phyloP scores from a whole-genome alignment of 2,113 vertebrate genomes.

The Callorhinus ursinus region DNA sequence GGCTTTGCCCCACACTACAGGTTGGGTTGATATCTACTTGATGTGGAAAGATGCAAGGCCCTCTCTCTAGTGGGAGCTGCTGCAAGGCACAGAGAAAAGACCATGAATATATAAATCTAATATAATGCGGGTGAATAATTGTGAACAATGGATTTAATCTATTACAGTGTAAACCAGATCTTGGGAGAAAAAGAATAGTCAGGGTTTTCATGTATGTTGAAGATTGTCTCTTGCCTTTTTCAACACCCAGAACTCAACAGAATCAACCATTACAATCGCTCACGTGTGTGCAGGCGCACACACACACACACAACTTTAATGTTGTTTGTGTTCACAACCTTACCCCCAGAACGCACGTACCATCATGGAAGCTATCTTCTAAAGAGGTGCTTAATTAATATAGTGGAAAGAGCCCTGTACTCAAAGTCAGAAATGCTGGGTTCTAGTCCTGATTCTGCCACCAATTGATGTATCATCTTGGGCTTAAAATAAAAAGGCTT shows the following conservation, averaged over 20 bases:
- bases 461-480: neutral
- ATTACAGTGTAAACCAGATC: neutral
- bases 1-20: neutral
- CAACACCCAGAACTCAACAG: neutral
- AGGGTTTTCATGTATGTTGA: neutral
- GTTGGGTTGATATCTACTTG: neutral
- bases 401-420: neutral
- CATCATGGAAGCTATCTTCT: neutral
- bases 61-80: neutral
- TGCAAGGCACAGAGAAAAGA: neutral
- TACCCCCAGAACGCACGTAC: neutral
- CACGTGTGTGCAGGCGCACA: neutral
- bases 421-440: neutral
- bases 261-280: neutral
- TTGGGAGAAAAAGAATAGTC: neutral
- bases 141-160: neutral
- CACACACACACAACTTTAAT: neutral
- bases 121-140: neutral
- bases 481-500: neutral
- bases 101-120: neutral
- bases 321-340: neutral
- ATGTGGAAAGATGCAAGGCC: neutral
- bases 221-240: neutral
- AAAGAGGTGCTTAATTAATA: neutral
- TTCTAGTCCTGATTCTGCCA: neutral